Base-by-base conservation (phyloP, 2,888 invertebrate species). In the Parasteatoda lunata region DNA sequence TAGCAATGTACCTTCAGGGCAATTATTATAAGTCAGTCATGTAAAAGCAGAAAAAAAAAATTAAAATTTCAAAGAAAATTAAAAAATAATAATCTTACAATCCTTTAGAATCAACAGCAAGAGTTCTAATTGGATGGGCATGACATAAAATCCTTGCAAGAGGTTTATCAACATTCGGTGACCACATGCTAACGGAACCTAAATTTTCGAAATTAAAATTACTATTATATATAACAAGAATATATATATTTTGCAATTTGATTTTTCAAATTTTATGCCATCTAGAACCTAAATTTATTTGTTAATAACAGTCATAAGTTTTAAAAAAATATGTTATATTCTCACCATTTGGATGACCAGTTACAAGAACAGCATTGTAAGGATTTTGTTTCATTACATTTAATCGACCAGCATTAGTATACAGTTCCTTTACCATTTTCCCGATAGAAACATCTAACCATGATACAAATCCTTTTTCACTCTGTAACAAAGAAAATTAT, bases 371-470 rank as follows among this genome's bases (percentile, higher is more conserved):
- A 0, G 97, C 99, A 93, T 99, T 99, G 90, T 94, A 94, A 0
- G 98, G 98, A 93, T 99, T 99, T 91, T 98, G 97, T 0, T 96
- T 94, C 95, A 99, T 95, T 3, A 96, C 94, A 80, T 92, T 94
- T 71, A 98, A 94, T 88, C 96, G 94, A 13, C 97, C 98, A 65
- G 95, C 92, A 88, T 94, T 94, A 1, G 97, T 95, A 89, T 95
- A 94, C 90, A 94, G 96, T 81, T 96, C 95, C 0, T 95, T 94
- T 0, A 97, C 95, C 89, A 98, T 93, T 93, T 98, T 95, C 64
- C 99, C 99, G 85, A 98, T 94, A 0, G 98, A 98, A 51, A 98
- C 95, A 92, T 99, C 99, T 72, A 99, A 92, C 97, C 98, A 99
- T 73, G 95, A 94, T 89, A 98, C 93, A 91, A 95, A 96, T 11